Evolutionary conservation across 2,888 invertebrate genomes (phyloP).

Genomic region (Sthenelais limicola): DNA sequence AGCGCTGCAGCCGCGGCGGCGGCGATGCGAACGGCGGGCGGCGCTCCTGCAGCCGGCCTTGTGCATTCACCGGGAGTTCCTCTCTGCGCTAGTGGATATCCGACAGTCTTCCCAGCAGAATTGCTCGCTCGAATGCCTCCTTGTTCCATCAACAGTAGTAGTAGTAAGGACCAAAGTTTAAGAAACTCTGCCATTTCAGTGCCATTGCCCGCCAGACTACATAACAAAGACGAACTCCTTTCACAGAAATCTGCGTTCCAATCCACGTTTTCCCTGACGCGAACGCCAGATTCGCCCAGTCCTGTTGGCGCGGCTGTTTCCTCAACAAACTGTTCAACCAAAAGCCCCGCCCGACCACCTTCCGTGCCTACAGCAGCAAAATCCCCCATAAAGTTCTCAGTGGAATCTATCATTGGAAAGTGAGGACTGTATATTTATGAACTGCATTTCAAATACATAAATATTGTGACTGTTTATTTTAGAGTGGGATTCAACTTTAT

Average conservation of each 20-base stretch:
- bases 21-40: slow-evolving; percentile 12
- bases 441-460: too few species aligned
- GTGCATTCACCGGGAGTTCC: neutral
- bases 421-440: slow-evolving; percentile 30
- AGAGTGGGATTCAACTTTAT: too few species aligned
- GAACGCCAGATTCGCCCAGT: neutral
- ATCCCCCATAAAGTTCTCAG: slow-evolving; percentile 48
- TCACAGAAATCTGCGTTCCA: slow-evolving; percentile 45
- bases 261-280: neutral
- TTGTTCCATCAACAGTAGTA: neutral
- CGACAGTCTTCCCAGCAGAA: slow-evolving; percentile 14
- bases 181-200: neutral
- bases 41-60: slow-evolving; percentile 9
- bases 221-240: slow-evolving; percentile 32
- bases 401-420: slow-evolving; percentile 48
- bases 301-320: slow-evolving; percentile 6
- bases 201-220: neutral
- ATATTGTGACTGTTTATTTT: too few species aligned
- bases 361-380: neutral
- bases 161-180: neutral
- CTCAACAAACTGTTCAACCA: slow-evolving; percentile 20
- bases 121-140: slow-evolving; percentile 15
- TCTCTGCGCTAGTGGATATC: slow-evolving; percentile 3
- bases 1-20: neutral
- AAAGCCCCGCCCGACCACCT: slow-evolving; percentile 15